phyloP scores from a whole-genome alignment of 23 tunicate genomes.

The Aplidium turbinatum region DNA sequence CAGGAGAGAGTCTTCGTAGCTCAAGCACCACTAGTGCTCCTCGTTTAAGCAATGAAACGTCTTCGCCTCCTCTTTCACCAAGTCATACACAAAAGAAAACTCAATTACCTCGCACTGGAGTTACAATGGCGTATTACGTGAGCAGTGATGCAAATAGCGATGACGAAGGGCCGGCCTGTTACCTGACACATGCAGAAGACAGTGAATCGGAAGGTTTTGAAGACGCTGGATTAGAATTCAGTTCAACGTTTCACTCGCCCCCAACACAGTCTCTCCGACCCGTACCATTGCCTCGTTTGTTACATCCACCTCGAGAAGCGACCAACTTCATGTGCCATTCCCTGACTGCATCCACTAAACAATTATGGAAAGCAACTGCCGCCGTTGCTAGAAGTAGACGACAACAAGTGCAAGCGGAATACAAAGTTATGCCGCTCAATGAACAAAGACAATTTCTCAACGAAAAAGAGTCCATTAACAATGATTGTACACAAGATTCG shows the following conservation, averaged over 20 bases:
- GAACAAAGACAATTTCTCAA: no score
- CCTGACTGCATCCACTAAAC: constrained; percentile 51
- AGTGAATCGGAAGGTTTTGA: constrained; percentile 73
- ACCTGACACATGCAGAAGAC: constrained; percentile 55
- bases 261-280: constrained; percentile 1
- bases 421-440: no score
- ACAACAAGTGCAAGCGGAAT: background rate
- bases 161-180: constrained; percentile 73
- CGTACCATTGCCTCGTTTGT: constrained; percentile 32
- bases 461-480: no score
- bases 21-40: constrained; percentile 41
- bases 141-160: constrained; percentile 78
- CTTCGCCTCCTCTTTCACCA: constrained; percentile 32
- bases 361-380: constrained; percentile 58
- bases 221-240: constrained; percentile 62
- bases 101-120: background rate
- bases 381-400: constrained; percentile 49
- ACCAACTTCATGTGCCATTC: constrained; percentile 29
- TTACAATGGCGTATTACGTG: constrained; percentile 38
- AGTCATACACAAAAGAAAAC: background rate
- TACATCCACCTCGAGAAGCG: constrained; percentile 38
- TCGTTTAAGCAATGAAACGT: constrained; percentile 14
- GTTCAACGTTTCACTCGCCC: constrained; percentile 8
- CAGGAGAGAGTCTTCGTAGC: constrained; percentile 70
- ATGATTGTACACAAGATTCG: no score